phyloP scores from a whole-genome alignment of 2,113 vertebrate genomes.

The Gobio gobio region DNA sequence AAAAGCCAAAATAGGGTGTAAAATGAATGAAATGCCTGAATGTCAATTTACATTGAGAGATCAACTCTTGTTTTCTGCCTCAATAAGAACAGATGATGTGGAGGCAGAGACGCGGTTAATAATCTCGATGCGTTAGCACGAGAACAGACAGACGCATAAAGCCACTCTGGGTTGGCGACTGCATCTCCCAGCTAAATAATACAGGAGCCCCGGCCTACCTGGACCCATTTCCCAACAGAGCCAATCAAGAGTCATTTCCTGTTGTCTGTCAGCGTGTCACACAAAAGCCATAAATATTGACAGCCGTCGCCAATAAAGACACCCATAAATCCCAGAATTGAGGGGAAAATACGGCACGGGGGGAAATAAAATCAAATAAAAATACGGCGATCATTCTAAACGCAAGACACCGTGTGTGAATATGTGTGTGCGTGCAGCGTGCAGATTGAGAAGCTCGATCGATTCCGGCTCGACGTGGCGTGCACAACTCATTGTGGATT shows the following conservation, averaged over 20 bases:
- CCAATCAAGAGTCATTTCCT: conserved; percentile 63
- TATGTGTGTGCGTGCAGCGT: conserved; percentile 33
- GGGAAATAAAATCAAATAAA: conserved; percentile 59
- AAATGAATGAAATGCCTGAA: not conserved
- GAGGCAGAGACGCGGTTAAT: not conserved
- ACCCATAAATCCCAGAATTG: conserved; percentile 53
- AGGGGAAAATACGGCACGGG: conserved; percentile 47
- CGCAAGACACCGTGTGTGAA: not conserved
- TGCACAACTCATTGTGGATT: conserved; percentile 66
- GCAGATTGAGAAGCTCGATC: conserved; percentile 69
- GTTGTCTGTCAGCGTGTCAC: conserved; percentile 57
- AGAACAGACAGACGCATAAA: conserved; percentile 28
- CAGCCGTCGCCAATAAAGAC: conserved; percentile 53
- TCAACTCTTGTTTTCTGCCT: not conserved
- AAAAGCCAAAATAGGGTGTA: not conserved
- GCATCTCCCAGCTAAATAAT: conserved; percentile 69
- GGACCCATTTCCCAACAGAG: conserved; percentile 51
- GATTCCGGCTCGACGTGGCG: conserved; percentile 57
- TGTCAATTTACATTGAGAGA: not conserved
- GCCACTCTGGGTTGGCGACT: conserved; percentile 34
- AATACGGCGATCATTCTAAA: conserved; percentile 47
- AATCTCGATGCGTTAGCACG: conserved; percentile 4
- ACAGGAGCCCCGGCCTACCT: conserved; percentile 57
- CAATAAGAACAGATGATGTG: not conserved
- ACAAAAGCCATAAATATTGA: conserved; percentile 56